Evolutionary conservation across 2,888 invertebrate species (phyloP).

Genomic region (Ametastegia equiseti): DNA sequence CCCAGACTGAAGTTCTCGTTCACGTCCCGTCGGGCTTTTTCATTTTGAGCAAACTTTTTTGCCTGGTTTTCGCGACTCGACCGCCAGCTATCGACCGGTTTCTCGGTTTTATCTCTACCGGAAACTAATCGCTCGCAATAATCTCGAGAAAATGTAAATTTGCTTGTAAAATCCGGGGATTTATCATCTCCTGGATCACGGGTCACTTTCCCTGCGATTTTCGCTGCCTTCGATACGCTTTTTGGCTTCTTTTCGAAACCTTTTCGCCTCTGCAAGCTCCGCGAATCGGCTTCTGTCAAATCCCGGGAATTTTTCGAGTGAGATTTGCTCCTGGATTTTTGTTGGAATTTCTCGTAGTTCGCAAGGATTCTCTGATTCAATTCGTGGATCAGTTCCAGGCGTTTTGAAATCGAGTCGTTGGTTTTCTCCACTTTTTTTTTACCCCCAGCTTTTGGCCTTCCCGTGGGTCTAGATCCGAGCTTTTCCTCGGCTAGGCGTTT

Average conservation of each 20-base stretch:
- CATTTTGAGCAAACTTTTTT: background rate
- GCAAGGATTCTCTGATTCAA: slow-evolving; percentile 71
- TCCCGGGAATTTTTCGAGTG: slow-evolving; percentile 53
- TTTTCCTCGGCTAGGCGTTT: too few species aligned
- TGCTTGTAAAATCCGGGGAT: slow-evolving; percentile 53
- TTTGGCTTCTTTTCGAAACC: background rate
- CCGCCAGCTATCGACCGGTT: too few species aligned
- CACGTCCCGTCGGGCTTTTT: slow-evolving; percentile 11
- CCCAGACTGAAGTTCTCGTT: slow-evolving; percentile 69
- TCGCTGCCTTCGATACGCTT: background rate
- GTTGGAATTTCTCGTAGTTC: slow-evolving; percentile 70
- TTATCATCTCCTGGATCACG: slow-evolving; percentile 30
- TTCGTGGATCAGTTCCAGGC: slow-evolving; percentile 71
- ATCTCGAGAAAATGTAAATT: slow-evolving; percentile 58
- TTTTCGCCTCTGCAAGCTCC: slow-evolving; percentile 21
- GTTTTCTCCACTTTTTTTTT: slow-evolving; percentile 61
- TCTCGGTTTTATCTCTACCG: slow-evolving; percentile 22
- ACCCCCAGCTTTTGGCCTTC: slow-evolving; percentile 49
- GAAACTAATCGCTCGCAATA: slow-evolving; percentile 54
- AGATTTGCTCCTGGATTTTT: slow-evolving; percentile 62
- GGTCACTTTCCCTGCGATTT: too few species aligned
- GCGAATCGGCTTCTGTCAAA: slow-evolving; percentile 33
- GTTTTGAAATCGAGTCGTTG: slow-evolving; percentile 70
- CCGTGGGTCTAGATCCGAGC: too few species aligned
- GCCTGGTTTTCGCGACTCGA: background rate